Evolutionary conservation across 30 jellyfish, hydroid and myxozoan species (phyloP).

Genomic region (Aurelia coerulea): DNA sequence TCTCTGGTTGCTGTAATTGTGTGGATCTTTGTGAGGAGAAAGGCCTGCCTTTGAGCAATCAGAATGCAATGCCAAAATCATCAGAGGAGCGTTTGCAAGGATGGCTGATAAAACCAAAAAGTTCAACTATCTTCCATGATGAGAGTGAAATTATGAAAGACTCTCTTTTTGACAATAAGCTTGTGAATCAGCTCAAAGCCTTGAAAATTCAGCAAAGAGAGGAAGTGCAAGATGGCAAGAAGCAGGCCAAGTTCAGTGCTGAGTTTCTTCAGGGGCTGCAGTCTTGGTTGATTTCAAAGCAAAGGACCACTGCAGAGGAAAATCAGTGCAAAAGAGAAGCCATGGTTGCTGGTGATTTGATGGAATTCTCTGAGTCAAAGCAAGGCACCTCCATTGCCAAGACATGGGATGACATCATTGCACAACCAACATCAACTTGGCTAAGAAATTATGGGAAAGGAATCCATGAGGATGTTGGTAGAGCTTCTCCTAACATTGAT

Average conservation of each 20-base stretch:
- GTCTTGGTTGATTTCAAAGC: constrained; percentile 16
- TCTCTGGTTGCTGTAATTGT: constrained; percentile 39
- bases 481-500: too few species aligned
- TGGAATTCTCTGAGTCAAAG: background rate
- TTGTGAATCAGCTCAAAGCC: constrained; percentile 21
- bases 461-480: too few species aligned
- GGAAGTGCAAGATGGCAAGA: background rate
- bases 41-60: background rate
- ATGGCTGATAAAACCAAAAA: constrained; percentile 25
- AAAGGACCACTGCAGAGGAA: background rate
- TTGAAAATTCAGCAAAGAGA: background rate
- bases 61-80: background rate
- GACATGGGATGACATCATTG: constrained; percentile 36
- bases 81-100: constrained; percentile 3
- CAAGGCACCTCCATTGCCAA: background rate
- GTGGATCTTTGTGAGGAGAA: constrained; percentile 45
- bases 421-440: constrained; percentile 14
- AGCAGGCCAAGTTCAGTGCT: background rate
- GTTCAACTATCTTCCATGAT: background rate
- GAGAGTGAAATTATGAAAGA: background rate
- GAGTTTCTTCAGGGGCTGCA: constrained; percentile 1
- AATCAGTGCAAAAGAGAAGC: background rate
- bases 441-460: background rate
- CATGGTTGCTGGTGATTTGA: too few species aligned
- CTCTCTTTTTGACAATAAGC: background rate